Evolutionary conservation across 2,113 vertebrate genomes (phyloP).

Genomic region (Uria lomvia): DNA sequence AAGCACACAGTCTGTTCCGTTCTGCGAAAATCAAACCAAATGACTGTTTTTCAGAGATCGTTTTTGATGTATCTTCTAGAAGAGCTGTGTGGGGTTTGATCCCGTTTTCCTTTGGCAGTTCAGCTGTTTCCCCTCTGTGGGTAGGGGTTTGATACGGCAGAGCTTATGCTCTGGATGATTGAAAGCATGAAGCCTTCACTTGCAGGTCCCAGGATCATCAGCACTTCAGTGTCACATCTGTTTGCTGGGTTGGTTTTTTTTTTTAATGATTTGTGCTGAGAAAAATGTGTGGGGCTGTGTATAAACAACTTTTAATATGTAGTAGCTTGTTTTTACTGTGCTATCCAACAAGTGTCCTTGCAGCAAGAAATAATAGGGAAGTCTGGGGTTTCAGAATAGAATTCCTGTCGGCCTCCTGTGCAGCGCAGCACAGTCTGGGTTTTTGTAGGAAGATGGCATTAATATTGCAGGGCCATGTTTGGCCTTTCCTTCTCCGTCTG

Average conservation of each 20-base stretch:
- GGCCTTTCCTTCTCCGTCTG: not conserved
- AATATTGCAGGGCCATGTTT: not conserved
- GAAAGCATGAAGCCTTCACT: not conserved
- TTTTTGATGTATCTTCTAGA: not conserved
- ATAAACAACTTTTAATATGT: not conserved
- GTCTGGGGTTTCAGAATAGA: not conserved
- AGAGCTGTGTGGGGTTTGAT: not conserved
- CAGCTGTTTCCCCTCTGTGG: not conserved
- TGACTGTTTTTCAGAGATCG: not conserved
- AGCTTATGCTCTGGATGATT: not conserved
- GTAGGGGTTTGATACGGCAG: not conserved
- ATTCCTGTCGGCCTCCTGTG: not conserved
- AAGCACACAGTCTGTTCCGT: rapidly evolving
- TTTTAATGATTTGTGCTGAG: not conserved
- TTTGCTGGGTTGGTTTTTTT: not conserved
- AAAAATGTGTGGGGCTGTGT: not conserved
- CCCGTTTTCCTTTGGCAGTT: not conserved
- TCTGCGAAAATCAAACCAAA: not conserved
- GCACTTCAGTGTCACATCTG: not conserved
- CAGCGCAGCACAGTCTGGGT: not conserved
- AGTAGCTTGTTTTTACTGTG: not conserved
- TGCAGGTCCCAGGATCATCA: not conserved
- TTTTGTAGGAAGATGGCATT: not conserved
- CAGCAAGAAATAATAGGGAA: not conserved
- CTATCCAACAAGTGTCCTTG: not conserved